Conservation (phyloP, 2,888 invertebrate species). For the Blastobasis lacticolella region DNA sequence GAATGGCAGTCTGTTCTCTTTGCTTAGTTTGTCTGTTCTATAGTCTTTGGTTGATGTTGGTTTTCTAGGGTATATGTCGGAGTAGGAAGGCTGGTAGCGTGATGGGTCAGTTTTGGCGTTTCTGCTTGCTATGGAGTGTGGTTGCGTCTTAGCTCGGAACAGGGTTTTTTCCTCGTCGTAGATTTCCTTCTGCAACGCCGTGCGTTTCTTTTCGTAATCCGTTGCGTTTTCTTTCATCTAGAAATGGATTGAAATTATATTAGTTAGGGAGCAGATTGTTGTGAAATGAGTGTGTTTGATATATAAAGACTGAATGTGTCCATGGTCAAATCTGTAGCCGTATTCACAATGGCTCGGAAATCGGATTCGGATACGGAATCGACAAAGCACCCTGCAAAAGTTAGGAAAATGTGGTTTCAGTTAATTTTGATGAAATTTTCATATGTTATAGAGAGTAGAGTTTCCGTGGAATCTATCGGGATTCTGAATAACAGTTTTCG, state of each 20-base stretch:
- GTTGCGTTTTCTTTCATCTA: conserved; percentile 68
- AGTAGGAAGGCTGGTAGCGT: conserved; percentile 36
- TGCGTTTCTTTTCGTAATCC: conserved; percentile 61
- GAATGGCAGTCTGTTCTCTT: conserved; percentile 33
- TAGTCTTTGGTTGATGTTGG: not conserved
- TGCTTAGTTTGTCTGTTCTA: not conserved
- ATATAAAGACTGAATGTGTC: too few relatives aligned
- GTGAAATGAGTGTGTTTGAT: too few relatives aligned
- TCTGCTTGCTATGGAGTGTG: conserved; percentile 10
- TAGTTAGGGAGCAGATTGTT: not conserved
- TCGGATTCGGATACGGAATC: too few relatives aligned
- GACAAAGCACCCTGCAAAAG: too few relatives aligned
- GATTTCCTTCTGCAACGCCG: conserved; percentile 63
- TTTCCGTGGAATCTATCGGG: too few relatives aligned
- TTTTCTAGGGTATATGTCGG: not conserved
- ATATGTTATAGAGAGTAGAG: too few relatives aligned
- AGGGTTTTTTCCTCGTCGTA: conserved; percentile 44
- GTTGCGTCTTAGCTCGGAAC: conserved; percentile 22
- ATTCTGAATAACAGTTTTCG: too few relatives aligned
- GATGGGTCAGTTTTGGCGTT: conserved; percentile 25
- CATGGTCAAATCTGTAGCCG: too few relatives aligned
- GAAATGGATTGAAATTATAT: conserved; percentile 10
- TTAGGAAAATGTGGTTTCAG: too few relatives aligned
- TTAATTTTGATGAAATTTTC: too few relatives aligned
- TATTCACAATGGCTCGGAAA: too few relatives aligned